These are phyloP conservation scores for Metridium senile DNA, from an alignment of 92 coral and sea anemone genomes.

Conservation along the genomic window DNA sequence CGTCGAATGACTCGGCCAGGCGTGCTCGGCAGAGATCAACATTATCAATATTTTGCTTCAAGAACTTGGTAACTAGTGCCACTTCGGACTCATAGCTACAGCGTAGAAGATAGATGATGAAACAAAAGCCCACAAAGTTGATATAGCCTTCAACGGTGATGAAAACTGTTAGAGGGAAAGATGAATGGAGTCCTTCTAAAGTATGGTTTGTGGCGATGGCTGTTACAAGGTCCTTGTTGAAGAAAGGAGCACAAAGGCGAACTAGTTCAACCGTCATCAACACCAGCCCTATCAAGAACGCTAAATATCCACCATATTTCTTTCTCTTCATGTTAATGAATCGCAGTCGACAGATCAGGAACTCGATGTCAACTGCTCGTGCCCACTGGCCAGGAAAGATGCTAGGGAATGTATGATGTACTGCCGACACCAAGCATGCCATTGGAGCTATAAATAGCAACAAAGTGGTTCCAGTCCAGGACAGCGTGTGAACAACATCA, in stretches of 20 bases:
- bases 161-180: slow-evolving; percentile 58
- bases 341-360: slow-evolving; percentile 67
- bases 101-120: slow-evolving; percentile 75
- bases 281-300: slow-evolving; percentile 39
- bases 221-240: slow-evolving; percentile 65
- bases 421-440: slow-evolving; percentile 57
- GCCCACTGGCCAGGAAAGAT: slow-evolving; percentile 78
- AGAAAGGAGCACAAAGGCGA: slow-evolving; percentile 64
- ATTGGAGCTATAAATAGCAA: slow-evolving; percentile 72
- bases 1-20: slow-evolving; percentile 81
- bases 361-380: slow-evolving; percentile 71
- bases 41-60: slow-evolving; percentile 57
- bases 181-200: slow-evolving; percentile 17
- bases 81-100: slow-evolving; percentile 92
- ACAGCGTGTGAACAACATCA: slow-evolving; percentile 66
- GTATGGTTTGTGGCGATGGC: slow-evolving; percentile 41
- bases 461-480: slow-evolving; percentile 72
- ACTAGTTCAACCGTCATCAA: slow-evolving; percentile 49
- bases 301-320: slow-evolving; percentile 58
- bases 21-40: slow-evolving; percentile 83
- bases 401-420: slow-evolving; percentile 61
- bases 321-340: slow-evolving; percentile 73
- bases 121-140: slow-evolving; percentile 81
- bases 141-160: slow-evolving; percentile 72
- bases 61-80: slow-evolving; percentile 63